Percentiles rank a stretch among this genome's conserved stretches.
Evolutionary conservation across 37 sponge, comb jelly and placozoan species (phyloP).

Genomic region (Halichondria panicea): DNA sequence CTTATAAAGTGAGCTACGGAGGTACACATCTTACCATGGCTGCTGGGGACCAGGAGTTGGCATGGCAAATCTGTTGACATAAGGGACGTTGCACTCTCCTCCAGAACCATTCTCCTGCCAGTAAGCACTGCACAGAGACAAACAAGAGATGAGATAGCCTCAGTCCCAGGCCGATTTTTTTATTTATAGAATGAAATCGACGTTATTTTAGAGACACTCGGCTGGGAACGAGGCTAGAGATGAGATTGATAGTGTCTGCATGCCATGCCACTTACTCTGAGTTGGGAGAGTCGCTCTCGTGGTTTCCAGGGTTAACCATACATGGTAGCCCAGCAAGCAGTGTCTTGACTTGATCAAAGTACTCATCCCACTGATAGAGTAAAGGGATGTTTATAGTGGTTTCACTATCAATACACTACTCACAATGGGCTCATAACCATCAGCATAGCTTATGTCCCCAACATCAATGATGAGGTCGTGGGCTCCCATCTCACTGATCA

Average conservation of each 20-base stretch:
- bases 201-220: background rate
- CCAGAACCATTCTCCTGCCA: conserved; percentile 58
- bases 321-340: conserved; percentile 57
- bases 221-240: background rate
- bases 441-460: conserved; percentile 71
- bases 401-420: too few relatives aligned
- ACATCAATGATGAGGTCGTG: conserved; percentile 64
- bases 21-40: conserved; percentile 70
- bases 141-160: background rate
- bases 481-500: conserved; percentile 3
- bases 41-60: conserved; percentile 61
- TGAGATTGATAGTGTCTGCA: background rate
- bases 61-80: conserved; percentile 70
- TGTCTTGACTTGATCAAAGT: conserved; percentile 56
- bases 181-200: background rate
- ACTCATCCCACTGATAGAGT: conserved; percentile 73
- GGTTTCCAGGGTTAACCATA: conserved; percentile 78
- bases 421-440: conserved; percentile 37
- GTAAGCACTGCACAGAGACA: conserved; percentile 2
- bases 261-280: conserved; percentile 64
- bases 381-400: too few relatives aligned
- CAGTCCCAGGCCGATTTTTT: background rate
- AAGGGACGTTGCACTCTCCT: conserved; percentile 84
- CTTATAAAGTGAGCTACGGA: too few relatives aligned
- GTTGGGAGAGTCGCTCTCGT: conserved; percentile 68